A percentile compares a stretch with the other conserved stretches of the same genome.
Conservation (phyloP, 2,888 invertebrate species). For the Archips crataeganus region DNA sequence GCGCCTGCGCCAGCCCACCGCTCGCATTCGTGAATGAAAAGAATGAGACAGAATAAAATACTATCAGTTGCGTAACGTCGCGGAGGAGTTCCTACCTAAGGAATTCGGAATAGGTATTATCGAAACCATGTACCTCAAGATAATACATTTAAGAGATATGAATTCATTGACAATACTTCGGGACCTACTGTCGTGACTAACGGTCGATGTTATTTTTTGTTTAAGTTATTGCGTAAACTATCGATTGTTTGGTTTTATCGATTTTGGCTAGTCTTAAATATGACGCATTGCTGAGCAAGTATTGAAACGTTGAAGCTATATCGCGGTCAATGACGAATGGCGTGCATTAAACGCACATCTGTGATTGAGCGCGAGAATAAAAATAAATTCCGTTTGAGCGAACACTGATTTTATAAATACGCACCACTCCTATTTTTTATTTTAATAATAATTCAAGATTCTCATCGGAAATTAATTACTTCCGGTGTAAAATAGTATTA, state of each 20-base stretch:
- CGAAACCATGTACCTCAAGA: neutral
- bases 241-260: neutral
- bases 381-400: conserved; percentile 33
- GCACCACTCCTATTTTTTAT: conserved; percentile 26
- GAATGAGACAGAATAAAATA: conserved; percentile 47
- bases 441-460: neutral
- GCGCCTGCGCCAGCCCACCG: conserved; percentile 45
- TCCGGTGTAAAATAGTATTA: conserved; percentile 9
- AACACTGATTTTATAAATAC: conserved; percentile 33
- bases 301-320: conserved; percentile 19
- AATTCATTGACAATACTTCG: neutral
- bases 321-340: conserved; percentile 31
- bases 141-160: neutral
- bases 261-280: neutral
- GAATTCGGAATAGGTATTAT: conserved; percentile 1
- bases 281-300: conserved; percentile 14
- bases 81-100: conserved; percentile 37
- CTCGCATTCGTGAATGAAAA: conserved; percentile 59
- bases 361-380: conserved; percentile 40
- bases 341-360: conserved; percentile 39
- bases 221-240: neutral
- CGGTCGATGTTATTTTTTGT: neutral
- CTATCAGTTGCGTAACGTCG: conserved; percentile 28
- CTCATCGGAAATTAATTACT: conserved; percentile 17
- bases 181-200: neutral